Percentiles rank a stretch among this genome's conserved stretches.
Evolutionary conservation across 1,140 invertebrate species (phyloP).

Genomic region (Dicyema japonicum): DNA sequence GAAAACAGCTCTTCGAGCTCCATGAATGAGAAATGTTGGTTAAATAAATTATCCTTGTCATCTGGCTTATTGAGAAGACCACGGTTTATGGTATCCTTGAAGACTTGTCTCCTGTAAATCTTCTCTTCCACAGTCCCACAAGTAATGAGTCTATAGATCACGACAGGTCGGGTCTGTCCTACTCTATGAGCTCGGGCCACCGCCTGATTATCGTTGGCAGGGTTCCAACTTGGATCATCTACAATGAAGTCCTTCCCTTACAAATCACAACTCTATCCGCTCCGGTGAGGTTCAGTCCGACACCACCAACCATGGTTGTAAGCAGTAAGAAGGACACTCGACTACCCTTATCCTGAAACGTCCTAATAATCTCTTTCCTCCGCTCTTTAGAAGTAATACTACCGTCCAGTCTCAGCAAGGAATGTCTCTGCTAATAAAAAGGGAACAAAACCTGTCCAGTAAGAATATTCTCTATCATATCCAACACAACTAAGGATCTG

Average conservation of each 20-base stretch:
- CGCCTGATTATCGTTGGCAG: slow-evolving; percentile 23
- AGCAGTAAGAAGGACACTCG: slow-evolving; percentile 40
- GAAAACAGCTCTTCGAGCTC: too few species aligned
- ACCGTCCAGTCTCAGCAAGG: slow-evolving; percentile 2
- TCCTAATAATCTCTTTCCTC: background rate
- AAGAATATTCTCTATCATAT: slow-evolving; percentile 21
- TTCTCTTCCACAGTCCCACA: slow-evolving; percentile 25
- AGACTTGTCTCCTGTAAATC: slow-evolving; percentile 22
- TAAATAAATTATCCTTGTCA: too few species aligned
- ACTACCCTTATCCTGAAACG: background rate
- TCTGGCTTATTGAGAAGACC: too few species aligned
- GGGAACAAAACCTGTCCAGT: slow-evolving; percentile 8
- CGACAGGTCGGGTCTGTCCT: slow-evolving; percentile 22
- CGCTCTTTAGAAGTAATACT: background rate
- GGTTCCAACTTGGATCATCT: slow-evolving; percentile 28
- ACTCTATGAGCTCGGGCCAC: slow-evolving; percentile 23
- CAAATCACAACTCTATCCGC: slow-evolving; percentile 23
- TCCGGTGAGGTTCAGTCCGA: slow-evolving; percentile 23
- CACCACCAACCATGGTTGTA: slow-evolving; percentile 24
- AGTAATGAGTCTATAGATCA: slow-evolving; percentile 23
- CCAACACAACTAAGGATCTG: slow-evolving; percentile 17
- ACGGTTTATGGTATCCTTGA: slow-evolving; percentile 23
- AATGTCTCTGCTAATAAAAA: background rate
- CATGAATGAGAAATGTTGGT: too few species aligned
- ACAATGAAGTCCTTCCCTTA: slow-evolving; percentile 25